Conservation (phyloP, 2,797 vertebrate genomes). For the Pagetopsis macropterus region DNA sequence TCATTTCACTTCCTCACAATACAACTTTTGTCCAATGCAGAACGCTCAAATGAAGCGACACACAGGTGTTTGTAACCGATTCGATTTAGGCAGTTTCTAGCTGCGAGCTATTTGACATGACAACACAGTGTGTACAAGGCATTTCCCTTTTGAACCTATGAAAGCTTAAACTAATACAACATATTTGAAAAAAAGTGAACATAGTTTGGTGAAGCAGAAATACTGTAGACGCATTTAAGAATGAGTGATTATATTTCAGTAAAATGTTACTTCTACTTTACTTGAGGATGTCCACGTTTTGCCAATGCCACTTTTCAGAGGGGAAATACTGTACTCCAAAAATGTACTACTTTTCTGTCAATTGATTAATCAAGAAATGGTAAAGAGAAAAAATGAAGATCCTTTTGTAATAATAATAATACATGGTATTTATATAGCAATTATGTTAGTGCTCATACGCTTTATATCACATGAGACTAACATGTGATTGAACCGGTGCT, state of each 20-base stretch:
- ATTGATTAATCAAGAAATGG: neutral
- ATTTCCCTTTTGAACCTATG: neutral
- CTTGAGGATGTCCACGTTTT: neutral
- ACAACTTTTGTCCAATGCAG: neutral
- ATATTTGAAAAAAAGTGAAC: neutral
- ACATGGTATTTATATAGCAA: too few relatives aligned
- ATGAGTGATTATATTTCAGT: neutral
- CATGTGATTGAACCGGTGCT: too few relatives aligned
- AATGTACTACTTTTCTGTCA: neutral
- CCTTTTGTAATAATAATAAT: neutral
- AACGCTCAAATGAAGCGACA: neutral
- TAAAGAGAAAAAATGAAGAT: neutral
- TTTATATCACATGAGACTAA: too few relatives aligned
- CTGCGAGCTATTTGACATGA: neutral
- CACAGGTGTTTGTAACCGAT: too few relatives aligned
- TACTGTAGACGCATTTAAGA: too few relatives aligned
- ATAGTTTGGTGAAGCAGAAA: neutral
- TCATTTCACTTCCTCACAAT: slow-evolving; percentile 4
- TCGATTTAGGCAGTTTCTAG: too few relatives aligned
- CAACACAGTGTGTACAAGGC: too few relatives aligned
- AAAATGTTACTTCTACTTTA: neutral
- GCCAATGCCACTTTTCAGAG: neutral
- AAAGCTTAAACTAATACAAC: neutral
- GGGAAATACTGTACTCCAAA: neutral
- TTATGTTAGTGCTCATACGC: too few relatives aligned